Evolutionary conservation across 2,888 invertebrate species (phyloP).

Genomic region (Hanleya hanleyi): DNA sequence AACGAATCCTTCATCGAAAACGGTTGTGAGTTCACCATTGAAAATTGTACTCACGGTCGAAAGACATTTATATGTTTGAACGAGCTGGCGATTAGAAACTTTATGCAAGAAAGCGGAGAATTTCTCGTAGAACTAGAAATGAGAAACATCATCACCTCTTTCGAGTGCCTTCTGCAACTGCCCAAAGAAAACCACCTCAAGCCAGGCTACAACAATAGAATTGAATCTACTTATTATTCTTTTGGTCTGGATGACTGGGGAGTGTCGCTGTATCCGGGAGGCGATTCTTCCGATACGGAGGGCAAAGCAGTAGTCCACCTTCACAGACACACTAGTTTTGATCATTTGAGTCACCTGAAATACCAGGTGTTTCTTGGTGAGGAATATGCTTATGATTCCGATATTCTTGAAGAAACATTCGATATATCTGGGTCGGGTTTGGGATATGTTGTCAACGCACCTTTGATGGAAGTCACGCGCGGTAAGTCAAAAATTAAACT

Average conservation of each 20-base stretch:
- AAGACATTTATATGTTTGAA: conserved; percentile 67
- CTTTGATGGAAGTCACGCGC: conserved; percentile 53
- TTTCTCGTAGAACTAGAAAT: conserved; percentile 86
- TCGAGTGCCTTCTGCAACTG: conserved; percentile 81
- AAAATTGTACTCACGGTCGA: conserved; percentile 64
- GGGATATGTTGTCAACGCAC: conserved; percentile 57
- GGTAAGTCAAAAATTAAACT: conserved; percentile 76
- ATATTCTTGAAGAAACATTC: conserved; percentile 62
- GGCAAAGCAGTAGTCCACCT: conserved; percentile 74
- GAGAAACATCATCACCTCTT: conserved; percentile 84
- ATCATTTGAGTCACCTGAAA: conserved; percentile 84
- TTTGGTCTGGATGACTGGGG: conserved; percentile 91
- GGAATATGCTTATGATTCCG: conserved; percentile 61
- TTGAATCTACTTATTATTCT: conserved; percentile 82
- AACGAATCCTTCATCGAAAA: conserved; percentile 87
- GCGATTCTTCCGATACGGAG: conserved; percentile 57
- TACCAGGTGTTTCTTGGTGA: conserved; percentile 78
- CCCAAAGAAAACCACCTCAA: conserved; percentile 73
- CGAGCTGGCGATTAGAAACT: conserved; percentile 76
- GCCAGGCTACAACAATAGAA: conserved; percentile 55
- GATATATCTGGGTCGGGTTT: conserved; percentile 64
- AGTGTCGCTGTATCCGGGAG: conserved; percentile 74
- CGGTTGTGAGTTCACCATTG: conserved; percentile 77
- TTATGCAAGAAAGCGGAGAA: conserved; percentile 86
- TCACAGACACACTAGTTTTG: conserved; percentile 85